phyloP scores from a whole-genome alignment of 2,113 vertebrate species.

The Rhinoptilus africanus region DNA sequence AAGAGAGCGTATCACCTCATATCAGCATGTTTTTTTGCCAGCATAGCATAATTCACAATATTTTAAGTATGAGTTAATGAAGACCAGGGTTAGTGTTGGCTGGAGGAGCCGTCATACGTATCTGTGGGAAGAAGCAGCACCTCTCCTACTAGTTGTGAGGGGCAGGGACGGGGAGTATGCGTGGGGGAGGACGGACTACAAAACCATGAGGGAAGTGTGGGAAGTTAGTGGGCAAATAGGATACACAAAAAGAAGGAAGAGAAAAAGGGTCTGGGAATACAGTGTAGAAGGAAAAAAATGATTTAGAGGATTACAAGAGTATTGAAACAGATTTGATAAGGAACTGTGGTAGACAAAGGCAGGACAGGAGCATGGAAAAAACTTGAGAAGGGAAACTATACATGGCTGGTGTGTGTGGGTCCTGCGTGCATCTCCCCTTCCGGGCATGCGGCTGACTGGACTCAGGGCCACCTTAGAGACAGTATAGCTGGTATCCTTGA shows the following conservation, averaged over 20 bases:
- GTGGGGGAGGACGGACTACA: neutral
- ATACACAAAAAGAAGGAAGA: neutral
- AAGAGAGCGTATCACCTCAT: neutral
- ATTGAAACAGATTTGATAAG: neutral
- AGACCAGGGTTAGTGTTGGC: neutral
- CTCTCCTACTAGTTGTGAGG: neutral
- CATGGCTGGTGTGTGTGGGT: fast-evolving
- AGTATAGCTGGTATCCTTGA: neutral
- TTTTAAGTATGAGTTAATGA: neutral
- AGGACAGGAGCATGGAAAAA: neutral
- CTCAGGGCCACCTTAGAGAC: neutral
- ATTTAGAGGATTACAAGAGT: neutral
- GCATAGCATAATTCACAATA: neutral
- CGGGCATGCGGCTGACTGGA: neutral
- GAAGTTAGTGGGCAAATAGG: neutral
- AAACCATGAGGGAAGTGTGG: neutral
- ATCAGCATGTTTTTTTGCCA: neutral
- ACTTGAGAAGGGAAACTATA: neutral
- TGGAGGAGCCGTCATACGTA: neutral
- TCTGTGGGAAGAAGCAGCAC: neutral
- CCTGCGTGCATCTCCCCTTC: neutral
- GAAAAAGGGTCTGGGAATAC: neutral
- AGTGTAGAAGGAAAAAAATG: neutral
- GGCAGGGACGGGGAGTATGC: neutral
- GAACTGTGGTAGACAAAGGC: neutral